Conservation (phyloP, 2,888 invertebrate species). For the Ophraella communa region DNA sequence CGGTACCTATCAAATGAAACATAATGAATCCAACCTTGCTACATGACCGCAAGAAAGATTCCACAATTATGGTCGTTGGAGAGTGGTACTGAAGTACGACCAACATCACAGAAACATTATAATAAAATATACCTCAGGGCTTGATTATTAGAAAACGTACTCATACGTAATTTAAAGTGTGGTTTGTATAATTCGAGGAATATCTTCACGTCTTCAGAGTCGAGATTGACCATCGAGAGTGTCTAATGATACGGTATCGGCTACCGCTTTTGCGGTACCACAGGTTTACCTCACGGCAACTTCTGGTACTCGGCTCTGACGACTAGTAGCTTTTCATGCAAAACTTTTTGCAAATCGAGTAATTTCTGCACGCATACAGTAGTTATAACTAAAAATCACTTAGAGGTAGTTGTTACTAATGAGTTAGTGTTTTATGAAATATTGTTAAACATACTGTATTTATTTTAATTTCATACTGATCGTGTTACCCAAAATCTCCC, state of each 20-base stretch:
- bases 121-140: conserved; percentile 31
- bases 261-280: conserved; percentile 41
- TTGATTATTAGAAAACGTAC: conserved; percentile 30
- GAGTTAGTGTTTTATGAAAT: too few relatives aligned
- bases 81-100: conserved; percentile 23
- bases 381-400: background rate
- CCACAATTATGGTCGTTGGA: conserved; percentile 22
- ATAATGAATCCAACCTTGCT: conserved; percentile 30
- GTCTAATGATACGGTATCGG: conserved; percentile 45
- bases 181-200: conserved; percentile 31
- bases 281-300: conserved; percentile 34
- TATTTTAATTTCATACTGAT: too few relatives aligned
- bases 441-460: too few relatives aligned
- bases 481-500: too few relatives aligned
- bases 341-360: background rate
- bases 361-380: background rate
- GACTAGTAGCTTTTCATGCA: conserved; percentile 32
- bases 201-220: conserved; percentile 34
- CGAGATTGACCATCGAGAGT: conserved; percentile 17
- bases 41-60: conserved; percentile 27
- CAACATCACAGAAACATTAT: conserved; percentile 21
- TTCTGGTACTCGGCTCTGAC: conserved; percentile 20
- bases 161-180: conserved; percentile 20
- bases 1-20: conserved; percentile 22
- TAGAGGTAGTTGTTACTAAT: too few relatives aligned